Evolutionary conservation across 2,113 vertebrate species (phyloP), one percentile per base, ranked within the genome.

Genomic region (Xyliphius kryptos): DNA sequence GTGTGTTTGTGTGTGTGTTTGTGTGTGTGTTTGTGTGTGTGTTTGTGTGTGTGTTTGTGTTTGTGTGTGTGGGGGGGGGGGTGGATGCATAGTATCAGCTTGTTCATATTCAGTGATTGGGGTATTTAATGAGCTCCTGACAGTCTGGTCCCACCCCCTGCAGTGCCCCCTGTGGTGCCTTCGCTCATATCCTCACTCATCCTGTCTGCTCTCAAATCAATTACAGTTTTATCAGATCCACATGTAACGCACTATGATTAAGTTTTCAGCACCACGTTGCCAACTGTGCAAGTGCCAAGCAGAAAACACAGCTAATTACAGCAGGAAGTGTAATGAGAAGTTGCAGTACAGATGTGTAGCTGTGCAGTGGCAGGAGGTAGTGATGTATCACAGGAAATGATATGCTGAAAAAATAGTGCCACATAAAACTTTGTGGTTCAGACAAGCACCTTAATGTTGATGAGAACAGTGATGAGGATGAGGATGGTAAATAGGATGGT

Each of bases 201-300:
- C 79, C 78, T 83, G 84, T 86, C 85, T 82, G 81, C 83, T 84
- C 84, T 86, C 81, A 85, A 84, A 85, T 88, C 84, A 87, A 86
- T 88, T 85, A 86, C 77, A 77, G 80, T 87, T 88, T 80, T 81
- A 83, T 87, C 82, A 86, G 84, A 86, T 86, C 82, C 77, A 81
- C 75, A 80, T 72, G 79, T 86, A 82, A 86, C 86, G 84, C 80
- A 53, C 71, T 77, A 72, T 88, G 87, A 87, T 88, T 86, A 81
- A 81, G 80, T 85, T 86, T 83, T 85, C 84, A 77, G 80, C 74
- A 63, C 50, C 13, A 32, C 74, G 76, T 19, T 46, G 79, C 78
- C 78, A 74, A 84, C 76, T 48, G 63, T 61, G 66, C 56, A 41
- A 74, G 68, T 76, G 70, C 81, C 76, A 66, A 69, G 81, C 62